Percentiles rank a stretch among this genome's conserved stretches.
These are phyloP conservation scores for Morpho deidamia DNA, from an alignment of 2,888 invertebrate species.

Conservation along the genomic window DNA sequence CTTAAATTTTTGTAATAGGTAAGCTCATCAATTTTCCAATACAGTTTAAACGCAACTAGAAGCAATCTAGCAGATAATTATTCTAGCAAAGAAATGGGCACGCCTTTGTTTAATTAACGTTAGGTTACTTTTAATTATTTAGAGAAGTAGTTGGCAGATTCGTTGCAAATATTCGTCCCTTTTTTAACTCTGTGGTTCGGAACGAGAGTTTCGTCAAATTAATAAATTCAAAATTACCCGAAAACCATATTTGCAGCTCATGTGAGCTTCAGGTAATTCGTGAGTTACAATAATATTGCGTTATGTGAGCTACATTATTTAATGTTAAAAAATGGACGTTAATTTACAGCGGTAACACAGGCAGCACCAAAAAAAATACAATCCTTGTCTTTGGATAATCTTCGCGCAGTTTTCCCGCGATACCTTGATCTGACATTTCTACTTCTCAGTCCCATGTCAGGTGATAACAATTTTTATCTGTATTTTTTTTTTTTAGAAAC, in stretches of 20 bases:
- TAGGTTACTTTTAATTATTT: slow-evolving; percentile 5
- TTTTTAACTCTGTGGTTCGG: background rate
- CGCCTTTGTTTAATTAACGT: background rate
- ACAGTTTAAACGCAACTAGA: slow-evolving; percentile 15
- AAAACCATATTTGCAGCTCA: too few species aligned
- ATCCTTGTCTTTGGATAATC: background rate
- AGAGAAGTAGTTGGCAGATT: background rate
- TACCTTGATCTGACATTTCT: too few species aligned
- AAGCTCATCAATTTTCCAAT: slow-evolving; percentile 17
- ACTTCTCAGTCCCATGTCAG: background rate
- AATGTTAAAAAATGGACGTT: too few species aligned
- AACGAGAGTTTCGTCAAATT: too few species aligned
- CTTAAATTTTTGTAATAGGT: slow-evolving; percentile 15
- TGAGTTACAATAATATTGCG: too few species aligned
- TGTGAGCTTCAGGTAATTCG: too few species aligned
- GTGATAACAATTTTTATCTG: background rate
- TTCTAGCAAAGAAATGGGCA: slow-evolving; percentile 12
- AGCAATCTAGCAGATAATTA: slow-evolving; percentile 13
- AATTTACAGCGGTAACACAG: background rate
- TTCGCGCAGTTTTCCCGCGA: too few species aligned
- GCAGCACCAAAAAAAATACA: slow-evolving; percentile 11
- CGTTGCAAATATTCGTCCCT: background rate
- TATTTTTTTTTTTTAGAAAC: slow-evolving; percentile 2
- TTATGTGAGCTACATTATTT: too few species aligned
- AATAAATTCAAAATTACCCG: too few species aligned